A percentile compares a stretch with the other conserved stretches of the same genome.
Conservation (phyloP, 2,888 invertebrate species). For the Bombyx huttoni region DNA sequence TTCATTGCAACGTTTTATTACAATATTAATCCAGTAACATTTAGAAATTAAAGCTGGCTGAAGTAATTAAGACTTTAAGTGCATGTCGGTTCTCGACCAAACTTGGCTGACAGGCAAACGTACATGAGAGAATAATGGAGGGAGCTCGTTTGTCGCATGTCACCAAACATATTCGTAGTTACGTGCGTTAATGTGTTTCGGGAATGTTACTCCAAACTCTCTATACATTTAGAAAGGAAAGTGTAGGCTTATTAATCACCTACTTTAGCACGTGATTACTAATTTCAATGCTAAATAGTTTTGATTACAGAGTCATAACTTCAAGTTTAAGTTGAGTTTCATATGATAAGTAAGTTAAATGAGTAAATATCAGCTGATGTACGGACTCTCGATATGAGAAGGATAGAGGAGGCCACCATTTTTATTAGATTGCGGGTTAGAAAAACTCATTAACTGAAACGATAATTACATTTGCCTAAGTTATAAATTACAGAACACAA, state of each 20-base stretch:
- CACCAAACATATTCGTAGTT: slow-evolving; percentile 4
- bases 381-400: too few relatives aligned
- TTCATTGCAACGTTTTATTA: too few relatives aligned
- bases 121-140: slow-evolving; percentile 1
- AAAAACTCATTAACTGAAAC: too few relatives aligned
- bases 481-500: too few relatives aligned
- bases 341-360: too few relatives aligned
- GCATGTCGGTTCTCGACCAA: slow-evolving; percentile 17
- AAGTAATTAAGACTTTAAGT: slow-evolving; percentile 14
- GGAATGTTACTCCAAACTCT: neutral
- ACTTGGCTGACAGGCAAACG: slow-evolving; percentile 6
- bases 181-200: neutral
- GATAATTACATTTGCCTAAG: too few relatives aligned
- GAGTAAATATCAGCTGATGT: too few relatives aligned
- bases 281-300: neutral
- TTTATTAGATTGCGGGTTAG: too few relatives aligned
- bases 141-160: neutral
- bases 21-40: slow-evolving; percentile 3
- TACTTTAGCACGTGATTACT: neutral
- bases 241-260: neutral
- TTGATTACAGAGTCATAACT: neutral
- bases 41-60: slow-evolving; percentile 13
- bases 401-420: too few relatives aligned
- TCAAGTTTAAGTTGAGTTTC: too few relatives aligned
- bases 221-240: neutral